phyloP scores from a whole-genome alignment of 2,888 invertebrate species.

The Drosophila demipolita region DNA sequence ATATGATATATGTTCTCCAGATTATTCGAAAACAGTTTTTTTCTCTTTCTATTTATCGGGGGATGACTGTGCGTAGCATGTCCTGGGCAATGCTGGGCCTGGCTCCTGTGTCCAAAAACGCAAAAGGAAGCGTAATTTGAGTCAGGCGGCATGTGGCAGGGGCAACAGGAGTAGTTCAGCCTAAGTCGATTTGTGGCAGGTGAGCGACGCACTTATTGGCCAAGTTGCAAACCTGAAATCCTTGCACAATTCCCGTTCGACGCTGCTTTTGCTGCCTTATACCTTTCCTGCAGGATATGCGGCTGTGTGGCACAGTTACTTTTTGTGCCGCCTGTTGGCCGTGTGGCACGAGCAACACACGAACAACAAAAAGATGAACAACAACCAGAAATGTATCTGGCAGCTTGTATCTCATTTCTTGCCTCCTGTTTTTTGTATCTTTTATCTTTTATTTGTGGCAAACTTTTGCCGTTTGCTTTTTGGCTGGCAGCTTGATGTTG shows the following conservation, averaged over 20 bases:
- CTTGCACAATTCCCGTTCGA: slow-evolving; percentile 64
- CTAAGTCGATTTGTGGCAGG: slow-evolving; percentile 46
- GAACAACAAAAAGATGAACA: slow-evolving; percentile 8
- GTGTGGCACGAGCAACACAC: slow-evolving; percentile 67
- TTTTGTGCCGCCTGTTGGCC: slow-evolving; percentile 18
- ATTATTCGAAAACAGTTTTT: no score
- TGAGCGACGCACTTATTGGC: slow-evolving; percentile 45
- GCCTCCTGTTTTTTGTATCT: slow-evolving; percentile 20
- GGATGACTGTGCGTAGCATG: slow-evolving; percentile 3
- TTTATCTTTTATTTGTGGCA: slow-evolving; percentile 24
- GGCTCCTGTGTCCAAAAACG: slow-evolving; percentile 12
- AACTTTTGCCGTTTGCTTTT: slow-evolving; percentile 32
- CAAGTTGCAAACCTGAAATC: slow-evolving; percentile 47
- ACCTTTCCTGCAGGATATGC: slow-evolving; percentile 64
- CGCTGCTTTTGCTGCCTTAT: slow-evolving; percentile 8
- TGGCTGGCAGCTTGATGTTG: slow-evolving; percentile 18
- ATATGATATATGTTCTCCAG: no score
- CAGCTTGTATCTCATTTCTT: slow-evolving; percentile 50
- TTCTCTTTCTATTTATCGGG: background rate
- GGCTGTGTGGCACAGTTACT: slow-evolving; percentile 54
- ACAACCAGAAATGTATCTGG: slow-evolving; percentile 14
- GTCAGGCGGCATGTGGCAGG: slow-evolving; percentile 75
- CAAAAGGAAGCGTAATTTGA: slow-evolving; percentile 67
- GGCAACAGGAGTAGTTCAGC: slow-evolving; percentile 22
- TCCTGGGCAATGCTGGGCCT: slow-evolving; percentile 6